Percentiles rank a stretch among this genome's conserved stretches.
Evolutionary conservation across 2,113 vertebrate genomes (phyloP).

Genomic region (Orthochromis indermauri): DNA sequence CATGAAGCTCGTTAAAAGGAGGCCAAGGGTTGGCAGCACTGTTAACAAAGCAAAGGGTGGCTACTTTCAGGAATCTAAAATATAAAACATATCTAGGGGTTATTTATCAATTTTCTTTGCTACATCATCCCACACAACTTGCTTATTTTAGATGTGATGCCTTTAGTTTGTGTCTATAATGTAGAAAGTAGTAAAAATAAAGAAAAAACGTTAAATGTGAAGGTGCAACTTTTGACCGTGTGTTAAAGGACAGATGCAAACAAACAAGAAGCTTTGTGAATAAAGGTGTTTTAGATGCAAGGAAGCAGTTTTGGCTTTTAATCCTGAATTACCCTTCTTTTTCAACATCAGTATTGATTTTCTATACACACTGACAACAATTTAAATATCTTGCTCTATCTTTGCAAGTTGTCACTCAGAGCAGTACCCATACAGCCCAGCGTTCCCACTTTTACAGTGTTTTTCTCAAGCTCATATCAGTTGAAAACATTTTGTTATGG

Average conservation of each 20-base stretch:
- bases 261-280: background rate
- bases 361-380: background rate
- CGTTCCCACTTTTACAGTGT: background rate
- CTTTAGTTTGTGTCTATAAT: background rate
- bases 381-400: rapidly evolving
- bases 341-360: rapidly evolving
- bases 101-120: background rate
- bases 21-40: background rate
- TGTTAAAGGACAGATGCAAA: background rate
- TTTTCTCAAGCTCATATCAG: background rate
- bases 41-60: background rate
- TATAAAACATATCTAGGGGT: background rate
- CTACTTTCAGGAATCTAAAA: background rate
- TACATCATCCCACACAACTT: background rate
- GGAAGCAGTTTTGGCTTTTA: background rate
- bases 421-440: background rate
- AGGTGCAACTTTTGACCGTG: background rate
- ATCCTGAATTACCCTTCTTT: background rate
- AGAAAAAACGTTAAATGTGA: background rate
- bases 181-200: background rate
- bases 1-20: background rate
- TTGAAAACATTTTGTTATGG: background rate
- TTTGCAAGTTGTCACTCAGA: background rate
- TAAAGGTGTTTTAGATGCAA: background rate
- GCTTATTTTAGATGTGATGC: background rate